These are phyloP conservation scores for Garrulus glandarius DNA, from an alignment of 2,797 vertebrate species.

Conservation along the genomic window DNA sequence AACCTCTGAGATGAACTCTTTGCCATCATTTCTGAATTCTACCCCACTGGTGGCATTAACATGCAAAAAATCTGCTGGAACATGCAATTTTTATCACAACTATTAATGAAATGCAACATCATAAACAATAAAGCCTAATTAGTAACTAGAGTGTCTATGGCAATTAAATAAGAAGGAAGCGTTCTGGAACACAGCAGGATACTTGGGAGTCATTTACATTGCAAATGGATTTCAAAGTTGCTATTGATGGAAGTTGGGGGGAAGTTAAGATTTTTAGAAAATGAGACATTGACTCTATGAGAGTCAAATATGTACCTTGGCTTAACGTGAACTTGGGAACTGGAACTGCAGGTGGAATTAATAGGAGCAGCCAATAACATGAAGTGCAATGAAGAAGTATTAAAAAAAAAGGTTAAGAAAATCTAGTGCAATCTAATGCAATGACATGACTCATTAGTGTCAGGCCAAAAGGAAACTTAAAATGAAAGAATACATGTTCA, in stretches of 20 bases:
- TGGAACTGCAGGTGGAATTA: conserved; percentile 54
- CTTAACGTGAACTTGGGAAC: conserved; percentile 31
- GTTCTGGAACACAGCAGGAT: conserved; percentile 72
- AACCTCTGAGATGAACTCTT: background rate
- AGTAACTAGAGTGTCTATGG: conserved; percentile 74
- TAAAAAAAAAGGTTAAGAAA: conserved; percentile 23
- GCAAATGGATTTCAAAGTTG: conserved; percentile 69
- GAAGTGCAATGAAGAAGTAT: conserved; percentile 29
- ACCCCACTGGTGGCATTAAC: background rate
- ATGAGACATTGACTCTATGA: conserved; percentile 34
- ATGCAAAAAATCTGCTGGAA: conserved; percentile 36
- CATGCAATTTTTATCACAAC: conserved; percentile 34
- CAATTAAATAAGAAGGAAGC: conserved; percentile 77
- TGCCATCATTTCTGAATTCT: background rate
- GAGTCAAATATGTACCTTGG: conserved; percentile 46
- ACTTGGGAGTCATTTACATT: conserved; percentile 74
- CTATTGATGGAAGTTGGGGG: conserved; percentile 62
- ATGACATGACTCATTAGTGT: conserved; percentile 59
- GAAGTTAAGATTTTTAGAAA: conserved; percentile 44
- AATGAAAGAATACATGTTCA: conserved; percentile 55
- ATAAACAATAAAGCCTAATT: conserved; percentile 82
- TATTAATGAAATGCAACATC: conserved; percentile 75
- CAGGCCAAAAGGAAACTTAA: conserved; percentile 36
- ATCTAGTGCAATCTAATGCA: conserved; percentile 29
- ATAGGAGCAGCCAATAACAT: conserved; percentile 47